phyloP scores from a whole-genome alignment of 1,140 invertebrate species.

The Aphaenogaster ashmeadi region DNA sequence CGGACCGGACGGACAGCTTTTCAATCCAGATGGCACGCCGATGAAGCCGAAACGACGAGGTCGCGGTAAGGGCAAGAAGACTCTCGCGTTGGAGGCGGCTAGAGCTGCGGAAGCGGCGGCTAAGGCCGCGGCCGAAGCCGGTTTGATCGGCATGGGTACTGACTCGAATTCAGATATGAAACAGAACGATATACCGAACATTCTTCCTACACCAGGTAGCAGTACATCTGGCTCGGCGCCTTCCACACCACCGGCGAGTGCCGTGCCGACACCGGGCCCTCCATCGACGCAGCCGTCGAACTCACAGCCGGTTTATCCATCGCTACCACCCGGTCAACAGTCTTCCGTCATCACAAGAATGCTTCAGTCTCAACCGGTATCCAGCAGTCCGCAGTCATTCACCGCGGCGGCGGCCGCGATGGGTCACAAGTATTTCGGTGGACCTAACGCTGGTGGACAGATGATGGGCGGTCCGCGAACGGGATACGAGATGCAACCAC shows the following conservation, averaged over 20 bases:
- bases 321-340: conserved; percentile 85
- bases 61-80: conserved; percentile 88
- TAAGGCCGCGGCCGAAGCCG: conserved; percentile 77
- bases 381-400: conserved; percentile 84
- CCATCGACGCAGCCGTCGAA: conserved; percentile 77
- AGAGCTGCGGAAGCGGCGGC: conserved; percentile 85
- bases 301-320: conserved; percentile 81
- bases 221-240: conserved; percentile 85
- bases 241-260: conserved; percentile 82
- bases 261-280: conserved; percentile 75
- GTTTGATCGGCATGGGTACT: conserved; percentile 78
- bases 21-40: conserved; percentile 82
- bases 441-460: conserved; percentile 77
- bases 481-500: conserved; percentile 83
- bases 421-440: conserved; percentile 86
- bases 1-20: conserved; percentile 80
- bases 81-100: conserved; percentile 86
- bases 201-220: conserved; percentile 85
- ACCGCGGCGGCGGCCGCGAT: conserved; percentile 85
- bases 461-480: conserved; percentile 84
- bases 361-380: conserved; percentile 87
- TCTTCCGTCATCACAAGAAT: conserved; percentile 90
- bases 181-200: conserved; percentile 79
- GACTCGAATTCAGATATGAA: conserved; percentile 83
- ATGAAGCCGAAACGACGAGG: conserved; percentile 87